phyloP scores from a whole-genome alignment of 2,113 vertebrate genomes.

The Eclectus roratus region DNA sequence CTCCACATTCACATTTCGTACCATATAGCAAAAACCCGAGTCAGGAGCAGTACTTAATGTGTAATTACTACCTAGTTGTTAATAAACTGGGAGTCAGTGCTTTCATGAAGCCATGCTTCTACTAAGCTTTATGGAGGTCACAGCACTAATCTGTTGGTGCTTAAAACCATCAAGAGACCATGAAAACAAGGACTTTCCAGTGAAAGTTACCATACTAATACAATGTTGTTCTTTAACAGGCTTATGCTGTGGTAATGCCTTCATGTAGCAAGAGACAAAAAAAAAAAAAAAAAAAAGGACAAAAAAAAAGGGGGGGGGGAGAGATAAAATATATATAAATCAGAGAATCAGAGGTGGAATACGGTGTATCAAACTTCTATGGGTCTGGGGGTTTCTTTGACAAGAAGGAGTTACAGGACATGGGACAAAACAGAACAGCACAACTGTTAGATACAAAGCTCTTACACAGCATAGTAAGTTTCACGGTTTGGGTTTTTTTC shows the following conservation, averaged over 20 bases:
- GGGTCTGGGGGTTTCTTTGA: not conserved
- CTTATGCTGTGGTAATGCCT: not conserved
- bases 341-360: not conserved
- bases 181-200: not conserved
- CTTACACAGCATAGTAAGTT: fast-evolving
- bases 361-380: not conserved
- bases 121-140: not conserved
- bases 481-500: not conserved
- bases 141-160: not conserved
- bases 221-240: not conserved
- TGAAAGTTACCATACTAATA: not conserved
- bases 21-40: fast-evolving
- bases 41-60: not conserved
- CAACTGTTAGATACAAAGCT: not conserved
- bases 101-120: not conserved
- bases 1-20: fast-evolving
- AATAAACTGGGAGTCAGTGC: not conserved
- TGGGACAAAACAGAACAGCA: not conserved
- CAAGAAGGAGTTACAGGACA: not conserved
- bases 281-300: not conserved
- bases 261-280: not conserved
- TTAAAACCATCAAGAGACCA: not conserved
- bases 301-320: no score
- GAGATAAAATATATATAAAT: not conserved
- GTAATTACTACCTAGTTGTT: not conserved